phyloP scores from a whole-genome alignment of 2,888 invertebrate genomes.

The Disparrhopalites patrizii region DNA sequence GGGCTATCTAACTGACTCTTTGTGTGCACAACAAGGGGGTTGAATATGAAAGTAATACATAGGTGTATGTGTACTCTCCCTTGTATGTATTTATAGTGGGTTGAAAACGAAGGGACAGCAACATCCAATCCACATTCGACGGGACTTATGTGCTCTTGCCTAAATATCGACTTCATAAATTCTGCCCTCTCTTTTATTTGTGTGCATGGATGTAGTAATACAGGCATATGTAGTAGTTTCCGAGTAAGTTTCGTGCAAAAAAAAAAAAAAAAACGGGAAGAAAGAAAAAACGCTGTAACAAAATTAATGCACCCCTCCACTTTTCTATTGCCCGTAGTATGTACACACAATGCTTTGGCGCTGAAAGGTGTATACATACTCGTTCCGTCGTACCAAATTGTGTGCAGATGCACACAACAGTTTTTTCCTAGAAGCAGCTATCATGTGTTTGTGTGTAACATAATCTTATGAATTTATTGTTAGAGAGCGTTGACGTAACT shows the following conservation, averaged over 20 bases:
- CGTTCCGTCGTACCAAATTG: too few relatives aligned
- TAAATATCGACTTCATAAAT: constrained; percentile 35
- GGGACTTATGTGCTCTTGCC: constrained; percentile 28
- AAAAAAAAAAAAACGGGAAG: too few relatives aligned
- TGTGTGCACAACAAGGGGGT: background rate
- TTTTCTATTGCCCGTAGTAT: constrained; percentile 27
- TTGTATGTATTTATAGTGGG: too few relatives aligned
- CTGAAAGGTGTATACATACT: too few relatives aligned
- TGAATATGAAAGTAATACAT: constrained; percentile 28
- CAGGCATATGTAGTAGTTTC: too few relatives aligned
- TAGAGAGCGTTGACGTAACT: background rate
- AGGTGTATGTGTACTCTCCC: background rate
- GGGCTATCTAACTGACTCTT: too few relatives aligned
- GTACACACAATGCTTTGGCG: constrained; percentile 29
- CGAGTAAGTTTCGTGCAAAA: constrained; percentile 28
- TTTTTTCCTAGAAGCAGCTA: background rate
- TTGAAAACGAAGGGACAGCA: constrained; percentile 18
- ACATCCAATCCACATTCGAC: constrained; percentile 23
- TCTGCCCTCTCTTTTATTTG: constrained; percentile 24
- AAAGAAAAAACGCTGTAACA: too few relatives aligned
- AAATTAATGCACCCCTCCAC: constrained; percentile 35
- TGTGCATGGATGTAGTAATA: too few relatives aligned
- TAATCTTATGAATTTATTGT: constrained; percentile 25
- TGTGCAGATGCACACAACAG: background rate
- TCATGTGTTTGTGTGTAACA: constrained; percentile 27